A percentile compares a stretch with the other conserved stretches of the same genome.
Conservation (phyloP, 2,113 vertebrate species). For the Litocranius walleri region DNA sequence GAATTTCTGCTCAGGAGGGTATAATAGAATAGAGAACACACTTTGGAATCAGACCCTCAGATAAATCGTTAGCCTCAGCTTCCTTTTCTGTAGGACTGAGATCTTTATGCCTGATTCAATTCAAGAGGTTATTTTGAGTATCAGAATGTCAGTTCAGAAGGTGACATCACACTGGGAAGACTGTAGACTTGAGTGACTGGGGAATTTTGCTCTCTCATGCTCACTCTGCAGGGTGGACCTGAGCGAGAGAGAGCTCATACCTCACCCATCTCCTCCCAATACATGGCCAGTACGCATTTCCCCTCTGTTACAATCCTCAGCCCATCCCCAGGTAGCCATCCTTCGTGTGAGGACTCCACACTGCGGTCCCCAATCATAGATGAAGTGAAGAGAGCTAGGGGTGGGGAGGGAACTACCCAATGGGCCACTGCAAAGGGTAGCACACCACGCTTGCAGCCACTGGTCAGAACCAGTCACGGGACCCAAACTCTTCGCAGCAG, state of each 20-base stretch:
- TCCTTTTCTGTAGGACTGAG: background rate
- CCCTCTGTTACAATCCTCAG: background rate
- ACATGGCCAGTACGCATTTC: background rate
- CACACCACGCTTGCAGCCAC: background rate
- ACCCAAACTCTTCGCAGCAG: background rate
- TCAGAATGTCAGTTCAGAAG: background rate
- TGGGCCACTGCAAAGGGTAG: background rate
- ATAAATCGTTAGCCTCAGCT: background rate
- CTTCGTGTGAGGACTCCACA: background rate
- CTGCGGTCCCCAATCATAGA: background rate
- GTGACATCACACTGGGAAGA: background rate
- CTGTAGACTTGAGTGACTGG: background rate
- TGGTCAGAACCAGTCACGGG: background rate
- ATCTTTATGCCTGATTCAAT: background rate
- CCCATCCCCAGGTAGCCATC: background rate
- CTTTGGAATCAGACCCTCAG: background rate
- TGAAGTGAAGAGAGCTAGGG: background rate
- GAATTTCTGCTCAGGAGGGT: background rate
- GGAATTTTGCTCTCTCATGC: background rate
- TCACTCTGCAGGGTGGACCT: background rate
- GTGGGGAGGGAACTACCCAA: too few relatives aligned
- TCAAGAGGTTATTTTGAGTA: background rate
- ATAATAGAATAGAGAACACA: background rate
- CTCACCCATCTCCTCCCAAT: background rate
- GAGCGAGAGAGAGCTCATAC: background rate